These are phyloP conservation scores for Trigoniulus corallinus DNA, from an alignment of 1,140 invertebrate species.

Conservation along the genomic window DNA sequence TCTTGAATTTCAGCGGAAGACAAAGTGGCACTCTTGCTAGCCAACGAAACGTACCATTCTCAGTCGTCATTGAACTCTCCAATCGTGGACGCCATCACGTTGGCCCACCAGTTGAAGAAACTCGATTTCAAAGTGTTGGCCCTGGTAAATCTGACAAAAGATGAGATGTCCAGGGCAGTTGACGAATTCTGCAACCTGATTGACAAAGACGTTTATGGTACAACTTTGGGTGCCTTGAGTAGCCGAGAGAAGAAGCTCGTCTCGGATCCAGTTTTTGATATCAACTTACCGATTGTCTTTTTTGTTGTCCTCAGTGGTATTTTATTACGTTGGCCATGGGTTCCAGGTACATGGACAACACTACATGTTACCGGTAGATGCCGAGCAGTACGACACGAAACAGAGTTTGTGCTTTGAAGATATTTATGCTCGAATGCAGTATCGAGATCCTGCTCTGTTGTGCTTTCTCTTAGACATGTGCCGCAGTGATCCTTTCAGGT, in stretches of 20 bases:
- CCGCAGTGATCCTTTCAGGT: not conserved
- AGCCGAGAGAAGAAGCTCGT: not conserved
- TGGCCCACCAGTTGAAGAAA: not conserved
- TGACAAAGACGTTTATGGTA: not conserved
- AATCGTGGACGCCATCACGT: not conserved
- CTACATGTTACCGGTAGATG: not conserved
- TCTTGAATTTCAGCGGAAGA: not conserved
- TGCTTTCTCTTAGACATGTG: not conserved
- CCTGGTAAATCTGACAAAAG: not conserved
- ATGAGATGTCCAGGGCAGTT: not conserved
- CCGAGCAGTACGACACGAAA: not conserved
- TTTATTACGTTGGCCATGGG: not conserved
- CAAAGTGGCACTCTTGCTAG: not conserved
- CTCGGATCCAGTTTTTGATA: no score
- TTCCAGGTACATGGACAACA: not conserved
- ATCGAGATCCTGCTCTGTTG: not conserved
- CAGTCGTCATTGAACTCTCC: not conserved
- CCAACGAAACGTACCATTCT: not conserved
- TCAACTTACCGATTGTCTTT: not conserved
- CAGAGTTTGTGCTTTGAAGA: not conserved
- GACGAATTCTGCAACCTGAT: not conserved
- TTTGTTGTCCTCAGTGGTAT: not conserved
- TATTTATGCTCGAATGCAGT: not conserved
- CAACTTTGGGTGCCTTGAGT: not conserved
- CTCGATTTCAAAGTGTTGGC: not conserved